phyloP scores from a whole-genome alignment of 2,113 vertebrate genomes.

The Lepidothrix coronata region DNA sequence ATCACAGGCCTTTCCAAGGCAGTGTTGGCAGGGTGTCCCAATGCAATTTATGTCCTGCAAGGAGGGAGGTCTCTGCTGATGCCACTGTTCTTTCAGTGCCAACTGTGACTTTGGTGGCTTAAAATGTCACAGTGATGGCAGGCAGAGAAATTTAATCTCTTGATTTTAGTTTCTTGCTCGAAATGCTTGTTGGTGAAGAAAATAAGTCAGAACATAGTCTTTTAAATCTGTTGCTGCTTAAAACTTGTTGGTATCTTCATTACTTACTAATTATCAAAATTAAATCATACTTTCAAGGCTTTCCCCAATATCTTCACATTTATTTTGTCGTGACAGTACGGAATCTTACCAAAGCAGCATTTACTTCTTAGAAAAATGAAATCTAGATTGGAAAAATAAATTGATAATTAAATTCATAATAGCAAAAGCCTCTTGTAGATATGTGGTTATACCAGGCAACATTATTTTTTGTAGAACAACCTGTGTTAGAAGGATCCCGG shows the following conservation, averaged over 20 bases:
- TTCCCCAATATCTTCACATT: slow-evolving; percentile 65
- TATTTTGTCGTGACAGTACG: slow-evolving; percentile 57
- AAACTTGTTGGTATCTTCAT: slow-evolving; percentile 60
- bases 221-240: slow-evolving; percentile 60
- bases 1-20: slow-evolving; percentile 67
- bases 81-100: slow-evolving; percentile 76
- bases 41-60: slow-evolving; percentile 74
- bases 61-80: slow-evolving; percentile 75
- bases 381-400: slow-evolving; percentile 31
- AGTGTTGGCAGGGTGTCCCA: slow-evolving; percentile 52
- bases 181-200: slow-evolving; percentile 73
- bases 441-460: slow-evolving; percentile 34
- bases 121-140: slow-evolving; percentile 25
- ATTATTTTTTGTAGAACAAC: slow-evolving; percentile 60
- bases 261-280: slow-evolving; percentile 65
- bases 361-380: slow-evolving; percentile 62
- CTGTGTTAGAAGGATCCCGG: slow-evolving; percentile 50
- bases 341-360: slow-evolving; percentile 73
- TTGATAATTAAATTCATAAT: slow-evolving; percentile 37
- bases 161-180: slow-evolving; percentile 51
- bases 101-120: slow-evolving; percentile 79
- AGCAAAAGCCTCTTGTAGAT: slow-evolving; percentile 60
- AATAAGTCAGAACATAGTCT: slow-evolving; percentile 61
- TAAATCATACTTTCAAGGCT: slow-evolving; percentile 65
- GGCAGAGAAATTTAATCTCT: slow-evolving; percentile 24